phyloP scores from a whole-genome alignment of 1,140 invertebrate genomes.

The Pachypsylla venusta region DNA sequence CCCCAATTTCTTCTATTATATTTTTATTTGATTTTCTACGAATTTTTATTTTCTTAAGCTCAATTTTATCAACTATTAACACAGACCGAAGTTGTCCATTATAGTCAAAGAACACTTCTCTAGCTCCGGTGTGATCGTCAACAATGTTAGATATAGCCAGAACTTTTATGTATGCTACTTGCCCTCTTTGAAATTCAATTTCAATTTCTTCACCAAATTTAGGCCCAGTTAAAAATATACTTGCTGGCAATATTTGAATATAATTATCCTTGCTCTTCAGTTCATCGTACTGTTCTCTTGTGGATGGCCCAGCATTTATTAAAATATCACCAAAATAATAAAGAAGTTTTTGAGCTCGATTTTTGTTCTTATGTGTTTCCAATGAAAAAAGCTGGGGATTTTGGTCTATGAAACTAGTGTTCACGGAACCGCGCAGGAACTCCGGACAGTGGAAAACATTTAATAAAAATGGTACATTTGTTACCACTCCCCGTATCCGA shows the following conservation, averaged over 20 bases:
- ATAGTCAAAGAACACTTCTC: conserved; percentile 55
- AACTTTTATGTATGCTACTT: conserved; percentile 46
- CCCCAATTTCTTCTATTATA: conserved; percentile 41
- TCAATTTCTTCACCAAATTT: conserved; percentile 47
- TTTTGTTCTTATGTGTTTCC: too few relatives aligned
- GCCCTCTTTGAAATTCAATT: conserved; percentile 45
- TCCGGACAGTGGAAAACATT: neutral
- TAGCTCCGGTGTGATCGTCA: conserved; percentile 36
- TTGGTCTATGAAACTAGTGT: neutral
- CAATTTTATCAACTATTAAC: conserved; percentile 4
- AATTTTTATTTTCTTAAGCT: conserved; percentile 36
- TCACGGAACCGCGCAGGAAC: neutral
- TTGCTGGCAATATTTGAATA: neutral
- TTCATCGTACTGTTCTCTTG: too few relatives aligned
- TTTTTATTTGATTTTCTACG: conserved; percentile 45
- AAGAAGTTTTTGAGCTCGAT: too few relatives aligned
- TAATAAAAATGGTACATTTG: conserved; percentile 3
- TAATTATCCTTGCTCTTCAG: too few relatives aligned
- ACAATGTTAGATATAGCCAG: conserved; percentile 38
- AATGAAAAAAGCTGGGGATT: neutral
- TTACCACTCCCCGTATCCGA: neutral
- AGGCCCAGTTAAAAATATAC: conserved; percentile 43
- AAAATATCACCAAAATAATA: too few relatives aligned
- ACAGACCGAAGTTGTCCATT: conserved; percentile 47
- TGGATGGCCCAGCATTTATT: too few relatives aligned